Evolutionary conservation across 1,140 invertebrate genomes (phyloP).

Genomic region (Drosophila sturtevanti): DNA sequence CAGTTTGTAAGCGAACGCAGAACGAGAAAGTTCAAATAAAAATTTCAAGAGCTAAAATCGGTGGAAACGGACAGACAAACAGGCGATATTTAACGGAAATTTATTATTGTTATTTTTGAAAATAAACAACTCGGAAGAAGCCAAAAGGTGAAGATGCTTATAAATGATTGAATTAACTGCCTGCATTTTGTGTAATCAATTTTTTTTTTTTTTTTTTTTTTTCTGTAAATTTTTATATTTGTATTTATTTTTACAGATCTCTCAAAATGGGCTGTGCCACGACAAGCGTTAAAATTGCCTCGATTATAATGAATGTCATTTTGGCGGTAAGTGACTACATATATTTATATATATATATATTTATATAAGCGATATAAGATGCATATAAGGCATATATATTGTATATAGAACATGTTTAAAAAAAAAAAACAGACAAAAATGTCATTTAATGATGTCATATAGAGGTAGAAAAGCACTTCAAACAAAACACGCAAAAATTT

Average conservation of each 20-base stretch:
- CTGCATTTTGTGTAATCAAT: constrained; percentile 29
- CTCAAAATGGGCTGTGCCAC: constrained; percentile 73
- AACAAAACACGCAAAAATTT: neutral
- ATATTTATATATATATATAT: constrained; percentile 8
- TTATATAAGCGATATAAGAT: no score
- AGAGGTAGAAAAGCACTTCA: neutral
- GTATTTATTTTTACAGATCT: constrained; percentile 31
- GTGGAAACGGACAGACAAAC: constrained; percentile 18
- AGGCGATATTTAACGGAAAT: constrained; percentile 29
- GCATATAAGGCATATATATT: neutral
- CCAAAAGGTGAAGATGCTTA: constrained; percentile 68
- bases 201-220: neutral
- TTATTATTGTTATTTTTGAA: constrained; percentile 40
- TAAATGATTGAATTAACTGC: constrained; percentile 15
- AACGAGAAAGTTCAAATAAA: constrained; percentile 59
- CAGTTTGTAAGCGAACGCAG: constrained; percentile 64
- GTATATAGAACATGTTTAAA: constrained; percentile 33
- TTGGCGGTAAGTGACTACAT: constrained; percentile 70
- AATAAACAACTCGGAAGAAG: constrained; percentile 42
- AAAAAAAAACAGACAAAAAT: constrained; percentile 21
- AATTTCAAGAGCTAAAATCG: constrained; percentile 25
- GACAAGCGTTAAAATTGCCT: constrained; percentile 68
- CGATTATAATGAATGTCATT: constrained; percentile 68
- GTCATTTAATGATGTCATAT: constrained; percentile 25
- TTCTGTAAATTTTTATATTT: constrained; percentile 2